These are phyloP conservation scores for Pitangus sulphuratus DNA, from an alignment of 2,797 vertebrate species.

Conservation along the genomic window DNA sequence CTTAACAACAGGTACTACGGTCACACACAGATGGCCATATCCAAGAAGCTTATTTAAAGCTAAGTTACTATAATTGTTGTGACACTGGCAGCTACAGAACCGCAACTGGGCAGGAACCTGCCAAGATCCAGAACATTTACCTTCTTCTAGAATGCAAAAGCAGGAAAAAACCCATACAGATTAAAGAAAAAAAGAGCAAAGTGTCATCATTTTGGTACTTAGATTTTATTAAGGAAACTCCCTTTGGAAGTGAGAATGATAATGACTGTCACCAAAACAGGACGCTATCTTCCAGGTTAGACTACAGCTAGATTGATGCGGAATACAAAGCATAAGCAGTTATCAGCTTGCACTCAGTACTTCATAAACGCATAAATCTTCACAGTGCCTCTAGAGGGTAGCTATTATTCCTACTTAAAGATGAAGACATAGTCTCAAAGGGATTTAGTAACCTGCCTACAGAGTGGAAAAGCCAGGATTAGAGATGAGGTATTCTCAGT, in stretches of 20 bases:
- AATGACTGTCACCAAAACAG: neutral
- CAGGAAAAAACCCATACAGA: neutral
- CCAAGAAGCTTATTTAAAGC: slow-evolving; percentile 63
- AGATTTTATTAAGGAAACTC: neutral
- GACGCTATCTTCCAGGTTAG: neutral
- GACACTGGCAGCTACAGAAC: neutral
- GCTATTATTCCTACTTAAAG: slow-evolving; percentile 43
- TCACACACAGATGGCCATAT: slow-evolving; percentile 77
- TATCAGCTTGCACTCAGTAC: neutral
- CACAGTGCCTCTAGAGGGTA: neutral
- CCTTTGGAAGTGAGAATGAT: neutral
- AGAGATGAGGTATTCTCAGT: slow-evolving; percentile 19
- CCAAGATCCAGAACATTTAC: neutral
- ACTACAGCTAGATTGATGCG: neutral
- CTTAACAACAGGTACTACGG: slow-evolving; percentile 68
- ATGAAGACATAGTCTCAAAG: neutral
- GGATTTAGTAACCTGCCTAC: slow-evolving; percentile 45
- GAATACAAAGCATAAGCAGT: neutral
- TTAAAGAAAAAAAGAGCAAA: neutral
- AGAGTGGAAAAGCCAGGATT: slow-evolving; percentile 56
- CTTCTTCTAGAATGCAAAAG: neutral
- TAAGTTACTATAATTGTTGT: neutral
- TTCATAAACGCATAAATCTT: neutral
- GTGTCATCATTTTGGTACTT: accelerated
- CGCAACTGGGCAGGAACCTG: neutral